Evolutionary conservation across 2,888 invertebrate species (phyloP).

Genomic region (Spialia ferax): DNA sequence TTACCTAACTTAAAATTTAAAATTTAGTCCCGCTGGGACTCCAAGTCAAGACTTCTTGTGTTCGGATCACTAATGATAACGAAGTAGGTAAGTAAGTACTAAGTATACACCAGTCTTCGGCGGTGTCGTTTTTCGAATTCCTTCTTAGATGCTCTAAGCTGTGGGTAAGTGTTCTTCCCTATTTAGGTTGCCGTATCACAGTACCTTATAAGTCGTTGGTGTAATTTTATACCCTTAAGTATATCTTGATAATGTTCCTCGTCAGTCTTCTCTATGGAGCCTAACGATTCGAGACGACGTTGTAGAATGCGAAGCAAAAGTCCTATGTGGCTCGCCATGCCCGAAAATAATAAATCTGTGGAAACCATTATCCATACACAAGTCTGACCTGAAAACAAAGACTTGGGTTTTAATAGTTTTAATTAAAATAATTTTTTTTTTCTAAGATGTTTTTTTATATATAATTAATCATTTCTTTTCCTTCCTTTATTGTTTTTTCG

Average conservation of each 20-base stretch:
- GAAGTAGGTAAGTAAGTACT: too few species aligned
- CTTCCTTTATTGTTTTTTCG: too few species aligned
- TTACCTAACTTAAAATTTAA: too few species aligned
- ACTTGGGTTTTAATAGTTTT: neutral
- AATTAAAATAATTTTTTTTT: too few species aligned
- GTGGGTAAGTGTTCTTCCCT: neutral
- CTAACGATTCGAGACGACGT: constrained; percentile 62
- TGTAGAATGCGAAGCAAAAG: constrained; percentile 69
- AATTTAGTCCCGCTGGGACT: too few species aligned
- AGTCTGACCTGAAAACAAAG: constrained; percentile 62
- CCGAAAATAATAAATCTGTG: constrained; percentile 75
- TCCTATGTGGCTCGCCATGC: constrained; percentile 78
- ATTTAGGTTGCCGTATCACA: constrained; percentile 19
- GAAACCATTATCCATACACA: constrained; percentile 78
- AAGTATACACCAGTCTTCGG: neutral
- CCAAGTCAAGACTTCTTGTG: too few species aligned
- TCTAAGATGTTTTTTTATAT: too few species aligned
- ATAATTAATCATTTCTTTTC: too few species aligned
- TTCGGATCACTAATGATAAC: too few species aligned
- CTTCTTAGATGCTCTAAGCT: neutral
- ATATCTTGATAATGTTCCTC: constrained; percentile 69
- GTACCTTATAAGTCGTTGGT: constrained; percentile 75
- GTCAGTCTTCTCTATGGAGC: constrained; percentile 53
- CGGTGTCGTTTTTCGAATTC: neutral
- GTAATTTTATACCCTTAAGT: constrained; percentile 68